Evolutionary conservation across 2,113 vertebrate genomes (phyloP).

Genomic region (Lasiurus borealis): DNA sequence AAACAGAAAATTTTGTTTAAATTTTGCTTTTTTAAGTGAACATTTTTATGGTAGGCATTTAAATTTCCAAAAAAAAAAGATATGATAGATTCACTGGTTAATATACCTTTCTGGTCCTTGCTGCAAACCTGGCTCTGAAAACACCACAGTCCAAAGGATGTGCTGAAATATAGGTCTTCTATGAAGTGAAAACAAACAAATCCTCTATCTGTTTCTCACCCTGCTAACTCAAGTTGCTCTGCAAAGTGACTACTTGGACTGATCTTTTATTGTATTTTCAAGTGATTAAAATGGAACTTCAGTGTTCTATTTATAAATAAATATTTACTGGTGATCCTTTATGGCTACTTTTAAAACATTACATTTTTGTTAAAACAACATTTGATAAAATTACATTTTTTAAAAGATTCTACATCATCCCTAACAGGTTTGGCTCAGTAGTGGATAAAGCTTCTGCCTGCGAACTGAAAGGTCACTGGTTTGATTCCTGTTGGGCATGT

Average conservation of each 20-base stretch:
- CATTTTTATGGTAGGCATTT: neutral
- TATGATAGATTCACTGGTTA: neutral
- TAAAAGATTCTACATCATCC: neutral
- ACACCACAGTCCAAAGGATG: neutral
- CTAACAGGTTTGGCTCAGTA: no score
- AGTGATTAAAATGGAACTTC: neutral
- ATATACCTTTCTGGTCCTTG: neutral
- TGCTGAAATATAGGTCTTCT: neutral
- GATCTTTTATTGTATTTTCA: neutral
- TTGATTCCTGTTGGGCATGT: no score
- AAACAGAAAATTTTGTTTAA: neutral
- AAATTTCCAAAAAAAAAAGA: constrained; percentile 9
- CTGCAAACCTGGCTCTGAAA: neutral
- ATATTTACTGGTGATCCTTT: neutral
- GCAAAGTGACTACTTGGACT: neutral
- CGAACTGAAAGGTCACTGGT: no score
- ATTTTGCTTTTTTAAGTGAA: neutral
- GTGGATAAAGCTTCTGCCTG: no score
- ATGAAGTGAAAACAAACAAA: neutral
- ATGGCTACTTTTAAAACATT: neutral
- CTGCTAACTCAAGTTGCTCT: neutral
- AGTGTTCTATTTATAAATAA: constrained; percentile 33
- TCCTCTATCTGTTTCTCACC: neutral
- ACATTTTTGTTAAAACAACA: constrained; percentile 28
- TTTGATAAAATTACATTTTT: constrained; percentile 40